Evolutionary conservation across 1,140 invertebrate species (phyloP).

Genomic region (Himalopsyche phryganea): DNA sequence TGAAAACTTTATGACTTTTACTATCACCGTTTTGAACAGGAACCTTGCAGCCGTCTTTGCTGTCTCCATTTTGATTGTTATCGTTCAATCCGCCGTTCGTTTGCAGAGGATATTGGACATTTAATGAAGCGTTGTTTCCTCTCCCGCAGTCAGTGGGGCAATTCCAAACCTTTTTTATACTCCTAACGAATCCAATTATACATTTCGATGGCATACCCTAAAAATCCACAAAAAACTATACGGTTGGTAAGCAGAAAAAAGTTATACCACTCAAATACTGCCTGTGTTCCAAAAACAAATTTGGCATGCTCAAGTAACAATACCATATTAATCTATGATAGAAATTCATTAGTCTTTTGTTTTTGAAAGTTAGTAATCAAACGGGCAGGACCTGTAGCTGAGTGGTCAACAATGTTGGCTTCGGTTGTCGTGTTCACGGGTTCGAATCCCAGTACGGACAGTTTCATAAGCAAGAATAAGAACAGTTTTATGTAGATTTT

Average conservation of each 20-base stretch:
- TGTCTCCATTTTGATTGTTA: conserved; percentile 34
- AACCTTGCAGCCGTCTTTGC: conserved; percentile 34
- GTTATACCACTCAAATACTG: too few relatives aligned
- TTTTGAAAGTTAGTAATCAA: too few relatives aligned
- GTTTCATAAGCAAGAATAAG: too few relatives aligned
- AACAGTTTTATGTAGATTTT: too few relatives aligned
- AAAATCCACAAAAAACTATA: conserved; percentile 12
- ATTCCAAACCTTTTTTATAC: conserved; percentile 22
- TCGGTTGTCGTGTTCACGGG: too few relatives aligned
- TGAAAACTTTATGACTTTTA: conserved; percentile 43
- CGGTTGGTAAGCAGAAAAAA: not conserved
- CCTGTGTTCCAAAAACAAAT: too few relatives aligned
- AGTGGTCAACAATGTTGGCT: too few relatives aligned
- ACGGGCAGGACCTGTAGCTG: too few relatives aligned
- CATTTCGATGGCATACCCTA: conserved; percentile 28
- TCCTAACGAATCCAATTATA: conserved; percentile 24
- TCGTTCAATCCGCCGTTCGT: conserved; percentile 15
- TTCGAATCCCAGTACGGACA: too few relatives aligned
- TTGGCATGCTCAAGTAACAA: too few relatives aligned
- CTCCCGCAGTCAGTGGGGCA: conserved; percentile 19
- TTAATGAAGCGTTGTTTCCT: not conserved
- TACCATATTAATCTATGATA: too few relatives aligned
- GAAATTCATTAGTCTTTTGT: too few relatives aligned
- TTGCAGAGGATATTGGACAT: conserved; percentile 19
- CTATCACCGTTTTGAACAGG: conserved; percentile 11